A percentile compares a stretch with the other conserved stretches of the same genome.
Evolutionary conservation across 2,888 invertebrate species (phyloP).

Genomic region (Agrochola litura): DNA sequence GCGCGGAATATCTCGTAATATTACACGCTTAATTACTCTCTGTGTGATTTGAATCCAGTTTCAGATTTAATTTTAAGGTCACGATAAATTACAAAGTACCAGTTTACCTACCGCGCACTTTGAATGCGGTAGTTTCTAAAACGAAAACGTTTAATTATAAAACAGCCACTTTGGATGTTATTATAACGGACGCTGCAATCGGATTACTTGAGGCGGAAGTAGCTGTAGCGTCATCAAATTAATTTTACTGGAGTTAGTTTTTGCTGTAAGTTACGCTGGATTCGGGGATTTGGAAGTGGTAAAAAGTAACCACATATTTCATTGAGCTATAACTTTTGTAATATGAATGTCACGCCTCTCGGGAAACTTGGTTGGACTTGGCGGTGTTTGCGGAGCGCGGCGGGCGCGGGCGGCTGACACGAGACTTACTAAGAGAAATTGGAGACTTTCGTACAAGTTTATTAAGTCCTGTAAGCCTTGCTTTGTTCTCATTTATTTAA

Average conservation of each 20-base stretch:
- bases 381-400: slow-evolving; percentile 41
- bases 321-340: slow-evolving; percentile 74
- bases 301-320: slow-evolving; percentile 75
- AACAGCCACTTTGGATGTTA: slow-evolving; percentile 35
- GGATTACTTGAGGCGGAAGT: slow-evolving; percentile 45
- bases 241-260: slow-evolving; percentile 56
- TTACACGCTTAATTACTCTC: slow-evolving; percentile 63
- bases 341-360: slow-evolving; percentile 72
- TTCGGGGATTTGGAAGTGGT: slow-evolving; percentile 65
- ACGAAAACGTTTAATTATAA: slow-evolving; percentile 53
- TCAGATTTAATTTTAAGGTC: slow-evolving; percentile 64
- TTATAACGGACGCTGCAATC: slow-evolving; percentile 46
- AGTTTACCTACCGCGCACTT: slow-evolving; percentile 57
- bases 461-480: slow-evolving; percentile 61
- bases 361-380: slow-evolving; percentile 60
- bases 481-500: slow-evolving; percentile 51
- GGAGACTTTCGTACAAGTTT: slow-evolving; percentile 62
- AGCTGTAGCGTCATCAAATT: slow-evolving; percentile 47
- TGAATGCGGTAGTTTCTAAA: slow-evolving; percentile 56
- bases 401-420: slow-evolving; percentile 35
- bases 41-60: slow-evolving; percentile 64
- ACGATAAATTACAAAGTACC: slow-evolving; percentile 58
- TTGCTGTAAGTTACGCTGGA: slow-evolving; percentile 46
- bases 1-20: slow-evolving; percentile 64
- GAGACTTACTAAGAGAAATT: slow-evolving; percentile 58